phyloP scores from a whole-genome alignment of 2,797 vertebrate species.

The Peromyscus melanophrys region DNA sequence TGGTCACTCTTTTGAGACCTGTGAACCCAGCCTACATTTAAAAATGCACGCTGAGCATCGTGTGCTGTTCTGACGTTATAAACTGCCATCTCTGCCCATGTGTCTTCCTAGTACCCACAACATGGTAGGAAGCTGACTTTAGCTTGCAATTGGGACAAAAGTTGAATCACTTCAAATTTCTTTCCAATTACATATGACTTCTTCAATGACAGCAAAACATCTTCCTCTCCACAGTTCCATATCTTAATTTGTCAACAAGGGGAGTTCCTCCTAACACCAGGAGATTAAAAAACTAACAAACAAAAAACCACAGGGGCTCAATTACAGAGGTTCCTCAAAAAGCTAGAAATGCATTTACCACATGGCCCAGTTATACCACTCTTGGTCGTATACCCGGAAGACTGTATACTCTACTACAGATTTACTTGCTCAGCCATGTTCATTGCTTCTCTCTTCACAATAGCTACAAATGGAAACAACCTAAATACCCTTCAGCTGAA shows the following conservation, averaged over 20 bases:
- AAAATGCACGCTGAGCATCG: not conserved
- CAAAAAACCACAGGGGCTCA: not conserved
- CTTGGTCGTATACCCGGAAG: not conserved
- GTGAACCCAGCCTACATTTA: not conserved
- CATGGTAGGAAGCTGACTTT: not conserved
- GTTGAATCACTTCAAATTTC: not conserved
- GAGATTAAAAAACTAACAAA: not conserved
- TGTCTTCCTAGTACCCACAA: not conserved
- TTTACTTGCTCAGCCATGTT: not conserved
- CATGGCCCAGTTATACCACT: not conserved
- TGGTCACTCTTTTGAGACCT: not conserved
- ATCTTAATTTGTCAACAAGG: slow-evolving; percentile 19
- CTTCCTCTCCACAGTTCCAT: not conserved
- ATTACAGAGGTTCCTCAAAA: not conserved
- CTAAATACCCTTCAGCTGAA: not conserved
- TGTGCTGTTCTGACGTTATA: not conserved
- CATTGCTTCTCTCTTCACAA: not conserved
- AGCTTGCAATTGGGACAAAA: not conserved
- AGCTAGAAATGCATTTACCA: not conserved
- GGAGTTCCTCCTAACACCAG: not conserved
- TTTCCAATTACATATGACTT: not conserved
- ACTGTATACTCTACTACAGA: not conserved
- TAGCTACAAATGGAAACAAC: not conserved
- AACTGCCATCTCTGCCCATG: not conserved
- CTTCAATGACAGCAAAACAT: not conserved